Evolutionary conservation across 2,113 vertebrate genomes (phyloP).

Genomic region (Laticauda colubrina): DNA sequence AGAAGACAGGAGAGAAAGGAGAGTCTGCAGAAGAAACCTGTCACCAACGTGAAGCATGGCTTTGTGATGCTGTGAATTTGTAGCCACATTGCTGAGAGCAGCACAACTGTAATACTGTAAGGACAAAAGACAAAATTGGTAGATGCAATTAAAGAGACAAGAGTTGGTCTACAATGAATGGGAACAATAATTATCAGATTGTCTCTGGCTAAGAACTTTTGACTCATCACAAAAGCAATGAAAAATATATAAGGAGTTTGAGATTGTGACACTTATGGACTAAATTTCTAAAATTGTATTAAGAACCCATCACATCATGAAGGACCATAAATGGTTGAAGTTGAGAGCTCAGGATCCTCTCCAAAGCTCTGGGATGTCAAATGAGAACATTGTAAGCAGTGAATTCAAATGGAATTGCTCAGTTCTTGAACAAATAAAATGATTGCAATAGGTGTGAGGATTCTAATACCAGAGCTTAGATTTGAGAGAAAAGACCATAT

Average conservation of each 20-base stretch:
- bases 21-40: slow-evolving; percentile 66
- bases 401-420: background rate
- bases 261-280: background rate
- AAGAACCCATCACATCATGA: background rate
- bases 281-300: background rate
- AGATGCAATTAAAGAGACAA: background rate
- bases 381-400: background rate
- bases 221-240: background rate
- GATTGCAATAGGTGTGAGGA: background rate
- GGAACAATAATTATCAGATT: background rate
- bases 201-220: background rate
- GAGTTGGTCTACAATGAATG: background rate
- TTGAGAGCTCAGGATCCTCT: background rate
- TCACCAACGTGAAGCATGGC: slow-evolving; percentile 66
- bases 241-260: background rate
- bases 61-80: slow-evolving; percentile 60
- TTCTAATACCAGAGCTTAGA: background rate
- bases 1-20: slow-evolving; percentile 75
- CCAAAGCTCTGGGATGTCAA: background rate
- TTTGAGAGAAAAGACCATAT: background rate
- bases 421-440: background rate
- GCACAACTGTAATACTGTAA: slow-evolving; percentile 79
- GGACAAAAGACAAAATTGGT: background rate
- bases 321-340: background rate
- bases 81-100: slow-evolving; percentile 76